Conservation (phyloP, 2,113 vertebrate genomes). For the Okapia johnstoni region DNA sequence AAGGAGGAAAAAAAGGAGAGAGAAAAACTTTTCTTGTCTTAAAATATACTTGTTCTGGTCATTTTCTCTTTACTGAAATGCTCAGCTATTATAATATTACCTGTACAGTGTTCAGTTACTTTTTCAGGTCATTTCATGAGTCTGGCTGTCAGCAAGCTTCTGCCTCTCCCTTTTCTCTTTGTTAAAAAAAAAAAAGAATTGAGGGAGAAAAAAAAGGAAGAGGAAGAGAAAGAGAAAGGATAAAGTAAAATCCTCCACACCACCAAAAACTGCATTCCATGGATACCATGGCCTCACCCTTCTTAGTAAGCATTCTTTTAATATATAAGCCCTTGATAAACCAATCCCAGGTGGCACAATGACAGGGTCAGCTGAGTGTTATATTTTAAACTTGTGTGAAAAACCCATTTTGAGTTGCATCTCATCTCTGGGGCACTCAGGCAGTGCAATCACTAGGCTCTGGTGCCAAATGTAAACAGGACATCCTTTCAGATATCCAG, state of each 20-base stretch:
- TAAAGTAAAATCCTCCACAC: constrained; percentile 57
- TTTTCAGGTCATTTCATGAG: constrained; percentile 62
- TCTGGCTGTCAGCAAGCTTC: constrained; percentile 56
- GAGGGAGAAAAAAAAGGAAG: background rate
- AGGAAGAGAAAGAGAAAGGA: background rate
- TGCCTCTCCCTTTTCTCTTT: constrained; percentile 58
- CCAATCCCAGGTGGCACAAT: constrained; percentile 77
- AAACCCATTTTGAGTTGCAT: constrained; percentile 79
- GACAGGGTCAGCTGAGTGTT: constrained; percentile 79
- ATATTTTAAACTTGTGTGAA: constrained; percentile 83
- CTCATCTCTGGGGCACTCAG: constrained; percentile 76
- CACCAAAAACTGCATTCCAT: constrained; percentile 57
- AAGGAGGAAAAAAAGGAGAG: background rate
- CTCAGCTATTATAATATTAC: constrained; percentile 44
- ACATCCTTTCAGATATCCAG: constrained; percentile 83
- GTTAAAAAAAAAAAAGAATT: background rate
- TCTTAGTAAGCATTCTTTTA: constrained; percentile 66
- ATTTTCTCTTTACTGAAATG: constrained; percentile 47
- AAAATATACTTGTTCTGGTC: constrained; percentile 43
- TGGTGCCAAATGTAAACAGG: constrained; percentile 84
- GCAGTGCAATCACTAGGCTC: constrained; percentile 75
- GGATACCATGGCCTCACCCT: constrained; percentile 57
- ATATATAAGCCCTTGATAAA: constrained; percentile 75
- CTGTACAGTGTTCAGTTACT: constrained; percentile 55
- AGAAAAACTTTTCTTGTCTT: background rate